A percentile compares a stretch with the other conserved stretches of the same genome.
phyloP scores from a whole-genome alignment of 2,888 invertebrate genomes.

The Nemurella pictetii region DNA sequence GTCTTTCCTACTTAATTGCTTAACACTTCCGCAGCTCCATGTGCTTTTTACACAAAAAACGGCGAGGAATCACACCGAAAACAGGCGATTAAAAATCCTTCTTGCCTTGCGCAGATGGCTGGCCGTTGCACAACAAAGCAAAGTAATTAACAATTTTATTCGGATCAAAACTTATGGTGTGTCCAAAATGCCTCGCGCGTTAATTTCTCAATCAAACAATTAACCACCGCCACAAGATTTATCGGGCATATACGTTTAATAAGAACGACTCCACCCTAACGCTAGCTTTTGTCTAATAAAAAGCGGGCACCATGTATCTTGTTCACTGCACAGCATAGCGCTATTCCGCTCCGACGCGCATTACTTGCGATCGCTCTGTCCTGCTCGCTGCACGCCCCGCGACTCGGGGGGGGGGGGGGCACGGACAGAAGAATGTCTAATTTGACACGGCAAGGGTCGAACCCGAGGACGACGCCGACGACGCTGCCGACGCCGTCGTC shows the following conservation, averaged over 20 bases:
- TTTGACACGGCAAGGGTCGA: constrained; percentile 36
- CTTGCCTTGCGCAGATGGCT: background rate
- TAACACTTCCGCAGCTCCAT: constrained; percentile 10
- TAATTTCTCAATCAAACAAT: background rate
- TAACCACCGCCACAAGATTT: background rate
- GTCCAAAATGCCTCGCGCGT: background rate
- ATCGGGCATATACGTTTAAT: background rate
- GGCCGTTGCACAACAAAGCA: background rate
- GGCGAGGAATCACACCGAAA: background rate
- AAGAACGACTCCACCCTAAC: background rate
- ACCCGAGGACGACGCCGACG: background rate
- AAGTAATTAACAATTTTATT: background rate
- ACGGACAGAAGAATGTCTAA: constrained; percentile 41
- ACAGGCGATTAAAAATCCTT: background rate
- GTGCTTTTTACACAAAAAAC: background rate
- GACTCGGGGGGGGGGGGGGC: too few species aligned
- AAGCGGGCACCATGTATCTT: background rate
- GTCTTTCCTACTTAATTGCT: background rate
- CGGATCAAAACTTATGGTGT: background rate
- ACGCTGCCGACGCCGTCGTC: too few species aligned
- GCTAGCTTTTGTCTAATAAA: background rate
- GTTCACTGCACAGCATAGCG: background rate
- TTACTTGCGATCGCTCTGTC: constrained; percentile 17
- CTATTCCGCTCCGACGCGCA: background rate
- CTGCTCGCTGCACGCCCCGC: too few species aligned